phyloP scores from a whole-genome alignment of 2,888 invertebrate species.

The Melieria omissa region DNA sequence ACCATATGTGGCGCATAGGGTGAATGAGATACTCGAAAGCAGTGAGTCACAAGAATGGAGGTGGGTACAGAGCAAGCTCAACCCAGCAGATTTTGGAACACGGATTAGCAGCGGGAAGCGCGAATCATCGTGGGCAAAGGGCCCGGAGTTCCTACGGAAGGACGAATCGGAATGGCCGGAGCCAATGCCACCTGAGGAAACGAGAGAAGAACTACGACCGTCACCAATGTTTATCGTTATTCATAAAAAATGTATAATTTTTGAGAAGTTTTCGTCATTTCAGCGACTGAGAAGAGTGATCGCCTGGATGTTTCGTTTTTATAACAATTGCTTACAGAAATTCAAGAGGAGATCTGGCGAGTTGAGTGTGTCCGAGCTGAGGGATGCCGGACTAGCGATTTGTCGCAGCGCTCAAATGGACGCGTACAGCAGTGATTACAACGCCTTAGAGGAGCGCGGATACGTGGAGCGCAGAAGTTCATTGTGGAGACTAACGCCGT shows the following conservation, averaged over 20 bases:
- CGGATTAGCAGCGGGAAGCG: no score
- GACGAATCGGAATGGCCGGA: constrained; percentile 30
- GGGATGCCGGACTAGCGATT: constrained; percentile 22
- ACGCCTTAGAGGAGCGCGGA: no score
- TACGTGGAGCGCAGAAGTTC: no score
- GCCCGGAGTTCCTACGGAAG: constrained; percentile 23
- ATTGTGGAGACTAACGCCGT: no score
- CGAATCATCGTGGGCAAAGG: constrained; percentile 34
- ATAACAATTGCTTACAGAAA: neutral
- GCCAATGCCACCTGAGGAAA: constrained; percentile 2
- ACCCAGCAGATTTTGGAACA: constrained; percentile 38
- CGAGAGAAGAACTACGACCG: constrained; percentile 23
- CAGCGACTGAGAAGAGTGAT: constrained; percentile 20
- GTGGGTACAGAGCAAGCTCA: constrained; percentile 34
- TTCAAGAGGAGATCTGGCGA: neutral
- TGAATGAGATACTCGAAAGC: constrained; percentile 34
- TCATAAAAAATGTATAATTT: neutral
- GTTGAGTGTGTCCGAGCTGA: constrained; percentile 3
- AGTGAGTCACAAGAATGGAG: constrained; percentile 18
- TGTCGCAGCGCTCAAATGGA: constrained; percentile 25
- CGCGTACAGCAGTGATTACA: constrained; percentile 30
- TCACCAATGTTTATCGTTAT: constrained; percentile 3
- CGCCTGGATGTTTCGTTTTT: constrained; percentile 23
- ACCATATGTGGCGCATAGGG: constrained; percentile 46
- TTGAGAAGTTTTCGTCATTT: constrained; percentile 23